Base-by-base conservation (phyloP, 1,140 invertebrate species). In the Agrypnia vestita region DNA sequence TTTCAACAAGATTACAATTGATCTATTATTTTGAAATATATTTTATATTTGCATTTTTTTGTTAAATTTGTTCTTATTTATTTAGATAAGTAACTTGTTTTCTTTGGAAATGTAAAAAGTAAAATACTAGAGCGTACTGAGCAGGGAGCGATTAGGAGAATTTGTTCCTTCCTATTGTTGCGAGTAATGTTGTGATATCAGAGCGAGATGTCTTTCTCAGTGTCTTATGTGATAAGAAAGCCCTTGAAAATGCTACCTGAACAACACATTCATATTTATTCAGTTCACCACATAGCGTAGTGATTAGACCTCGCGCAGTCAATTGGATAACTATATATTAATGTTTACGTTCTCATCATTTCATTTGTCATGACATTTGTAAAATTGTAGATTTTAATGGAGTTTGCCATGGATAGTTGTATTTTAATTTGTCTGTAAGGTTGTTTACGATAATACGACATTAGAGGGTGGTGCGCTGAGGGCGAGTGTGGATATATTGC, bases 221-320 rank as follows among this genome's bases (percentile, higher is more conserved):
- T 67, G 56, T 80, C 79, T 82, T 80, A 80, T 80, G 72, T 74
- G 75, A 83, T 83, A 77, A 80, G 81, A 79, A 78, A 76, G 71
- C 64, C 78, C 80, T 76, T 77, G 15, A 62, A 35, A 76, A 35
- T 35, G 25, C 67, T 82, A 82, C 80, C 80, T 82, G 80, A 82
- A 61, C 17, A 19, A 13, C 59, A 61, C 21, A 35, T 19, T 12
- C 21, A 17, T 43, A 43, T 21, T 43, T 35, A 25, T 67, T 43
- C n/a, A 3, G 15, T 35, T 10, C 25, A 35, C 25, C 25, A n/a
- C 17, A 25, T 43, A 67, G 12, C n/a, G 25, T 53, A 73, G 21
- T 59, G 73, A 53, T 12, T 53, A 44, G 61, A 12, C 59, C 47
- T 53, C 59, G 59, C 21, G 46, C 19, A 49, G 67, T 49, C 67